A percentile compares a stretch with the other conserved stretches of the same genome.
Conservation (phyloP, 2,113 vertebrate species). For the Collichthys lucidus region DNA sequence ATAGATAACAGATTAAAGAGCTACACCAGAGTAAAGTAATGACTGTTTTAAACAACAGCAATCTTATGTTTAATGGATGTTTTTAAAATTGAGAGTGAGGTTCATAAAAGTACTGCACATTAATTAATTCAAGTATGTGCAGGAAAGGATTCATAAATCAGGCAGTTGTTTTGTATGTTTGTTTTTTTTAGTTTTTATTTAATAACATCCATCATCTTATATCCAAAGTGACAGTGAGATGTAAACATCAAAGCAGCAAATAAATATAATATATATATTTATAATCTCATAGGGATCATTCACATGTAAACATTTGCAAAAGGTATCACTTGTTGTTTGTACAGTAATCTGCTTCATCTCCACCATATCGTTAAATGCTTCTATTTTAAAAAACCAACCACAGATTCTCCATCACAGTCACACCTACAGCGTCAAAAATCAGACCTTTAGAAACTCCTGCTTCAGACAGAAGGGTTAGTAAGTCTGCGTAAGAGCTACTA, state of each 20-base stretch:
- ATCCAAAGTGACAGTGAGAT: slow-evolving; percentile 46
- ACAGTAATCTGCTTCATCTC: slow-evolving; percentile 1
- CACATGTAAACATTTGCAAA: slow-evolving; percentile 67
- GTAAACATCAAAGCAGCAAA: slow-evolving; percentile 56
- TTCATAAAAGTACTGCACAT: neutral
- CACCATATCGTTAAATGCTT: neutral
- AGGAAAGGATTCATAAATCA: neutral
- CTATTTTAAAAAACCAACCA: neutral
- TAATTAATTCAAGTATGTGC: neutral
- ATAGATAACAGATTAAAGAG: neutral
- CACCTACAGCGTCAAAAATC: slow-evolving; percentile 5
- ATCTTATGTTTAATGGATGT: neutral
- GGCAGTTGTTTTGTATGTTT: neutral
- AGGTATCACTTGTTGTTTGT: slow-evolving; percentile 35
- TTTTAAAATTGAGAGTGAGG: neutral
- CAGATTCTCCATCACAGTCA: neutral
- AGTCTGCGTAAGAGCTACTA: slow-evolving; percentile 9
- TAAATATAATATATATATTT: slow-evolving; percentile 4
- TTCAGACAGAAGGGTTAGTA: slow-evolving; percentile 22
- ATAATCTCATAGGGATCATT: slow-evolving; percentile 38
- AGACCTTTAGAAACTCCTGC: slow-evolving; percentile 17
- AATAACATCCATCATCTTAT: slow-evolving; percentile 16
- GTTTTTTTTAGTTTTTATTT: slow-evolving; percentile 38
- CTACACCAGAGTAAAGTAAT: neutral
- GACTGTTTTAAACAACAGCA: neutral